These are phyloP conservation scores for Papilio aristodemus DNA, from an alignment of 1,140 invertebrate genomes.

Conservation along the genomic window DNA sequence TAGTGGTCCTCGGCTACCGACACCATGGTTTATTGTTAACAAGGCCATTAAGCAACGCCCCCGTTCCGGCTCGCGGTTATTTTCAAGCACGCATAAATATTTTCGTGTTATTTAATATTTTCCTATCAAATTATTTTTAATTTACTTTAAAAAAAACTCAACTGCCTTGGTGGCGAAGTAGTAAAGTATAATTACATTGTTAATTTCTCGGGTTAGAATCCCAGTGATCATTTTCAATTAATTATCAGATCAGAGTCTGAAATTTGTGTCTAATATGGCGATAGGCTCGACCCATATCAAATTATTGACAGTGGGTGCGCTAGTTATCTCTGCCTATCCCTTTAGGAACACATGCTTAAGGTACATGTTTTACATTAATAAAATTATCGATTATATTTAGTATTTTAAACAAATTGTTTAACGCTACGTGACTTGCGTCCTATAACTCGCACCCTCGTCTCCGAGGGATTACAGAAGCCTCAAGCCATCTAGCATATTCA, in stretches of 20 bases:
- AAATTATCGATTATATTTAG: too few relatives aligned
- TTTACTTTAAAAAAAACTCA: neutral
- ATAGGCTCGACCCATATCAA: too few relatives aligned
- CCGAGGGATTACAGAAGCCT: constrained; percentile 37
- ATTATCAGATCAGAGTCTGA: too few relatives aligned
- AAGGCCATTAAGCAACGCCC: constrained; percentile 17
- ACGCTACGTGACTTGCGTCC: constrained; percentile 1
- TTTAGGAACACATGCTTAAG: too few relatives aligned
- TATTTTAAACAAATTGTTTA: neutral
- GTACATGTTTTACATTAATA: too few relatives aligned
- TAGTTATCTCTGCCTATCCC: too few relatives aligned
- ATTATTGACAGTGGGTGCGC: too few relatives aligned
- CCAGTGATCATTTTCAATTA: too few relatives aligned
- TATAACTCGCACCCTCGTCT: constrained; percentile 14
- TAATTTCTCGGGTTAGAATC: too few relatives aligned
- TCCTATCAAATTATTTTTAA: neutral
- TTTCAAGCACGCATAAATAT: neutral
- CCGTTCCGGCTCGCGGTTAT: neutral
- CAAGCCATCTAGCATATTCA: constrained; percentile 39
- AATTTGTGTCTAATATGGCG: too few relatives aligned
- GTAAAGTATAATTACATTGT: too few relatives aligned
- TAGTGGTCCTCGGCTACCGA: constrained; percentile 14
- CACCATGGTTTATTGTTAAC: constrained; percentile 20
- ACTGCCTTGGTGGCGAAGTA: too few relatives aligned
- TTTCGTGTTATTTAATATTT: neutral